Evolutionary conservation across 1,140 invertebrate genomes (phyloP).

Genomic region (Lasioglossum albipes): DNA sequence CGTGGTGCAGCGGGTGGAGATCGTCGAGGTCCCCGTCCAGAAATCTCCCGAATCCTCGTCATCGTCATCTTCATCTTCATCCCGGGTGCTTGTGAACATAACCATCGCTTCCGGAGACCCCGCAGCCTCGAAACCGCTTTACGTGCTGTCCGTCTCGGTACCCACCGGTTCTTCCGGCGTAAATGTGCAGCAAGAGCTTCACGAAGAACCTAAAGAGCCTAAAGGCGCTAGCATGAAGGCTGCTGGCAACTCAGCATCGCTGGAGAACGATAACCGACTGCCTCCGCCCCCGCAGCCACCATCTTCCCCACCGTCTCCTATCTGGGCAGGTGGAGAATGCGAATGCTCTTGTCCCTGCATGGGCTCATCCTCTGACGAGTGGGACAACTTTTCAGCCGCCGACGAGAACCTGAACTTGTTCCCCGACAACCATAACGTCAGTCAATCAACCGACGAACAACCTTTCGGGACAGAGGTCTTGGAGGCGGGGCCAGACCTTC

Average conservation of each 20-base stretch:
- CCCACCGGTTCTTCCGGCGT: conserved; percentile 80
- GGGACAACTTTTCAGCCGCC: conserved; percentile 71
- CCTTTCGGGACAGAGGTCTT: too few species aligned
- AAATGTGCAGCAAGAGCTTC: conserved; percentile 33
- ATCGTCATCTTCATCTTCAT: conserved; percentile 20
- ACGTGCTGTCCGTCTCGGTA: conserved; percentile 86
- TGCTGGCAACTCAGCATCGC: conserved; percentile 50
- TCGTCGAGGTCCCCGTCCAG: conserved; percentile 58
- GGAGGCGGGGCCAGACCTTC: too few species aligned
- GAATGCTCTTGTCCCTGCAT: conserved; percentile 87
- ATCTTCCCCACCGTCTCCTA: conserved; percentile 67
- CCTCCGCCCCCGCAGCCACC: conserved; percentile 62
- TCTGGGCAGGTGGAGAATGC: conserved; percentile 84
- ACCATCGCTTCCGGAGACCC: conserved; percentile 85
- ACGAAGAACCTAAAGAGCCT: background rate
- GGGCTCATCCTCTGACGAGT: conserved; percentile 76
- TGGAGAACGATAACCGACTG: conserved; percentile 43
- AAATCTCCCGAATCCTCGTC: background rate
- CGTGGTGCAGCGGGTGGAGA: conserved; percentile 40
- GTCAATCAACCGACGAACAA: conserved; percentile 7
- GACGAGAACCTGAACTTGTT: conserved; percentile 44
- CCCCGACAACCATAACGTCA: conserved; percentile 6
- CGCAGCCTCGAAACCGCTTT: conserved; percentile 83
- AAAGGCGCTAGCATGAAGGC: conserved; percentile 57
- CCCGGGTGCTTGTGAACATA: conserved; percentile 86